Percentiles rank a stretch among this genome's conserved stretches.
These are phyloP conservation scores for Encarsia formosa DNA, from an alignment of 2,888 invertebrate species.

Conservation along the genomic window DNA sequence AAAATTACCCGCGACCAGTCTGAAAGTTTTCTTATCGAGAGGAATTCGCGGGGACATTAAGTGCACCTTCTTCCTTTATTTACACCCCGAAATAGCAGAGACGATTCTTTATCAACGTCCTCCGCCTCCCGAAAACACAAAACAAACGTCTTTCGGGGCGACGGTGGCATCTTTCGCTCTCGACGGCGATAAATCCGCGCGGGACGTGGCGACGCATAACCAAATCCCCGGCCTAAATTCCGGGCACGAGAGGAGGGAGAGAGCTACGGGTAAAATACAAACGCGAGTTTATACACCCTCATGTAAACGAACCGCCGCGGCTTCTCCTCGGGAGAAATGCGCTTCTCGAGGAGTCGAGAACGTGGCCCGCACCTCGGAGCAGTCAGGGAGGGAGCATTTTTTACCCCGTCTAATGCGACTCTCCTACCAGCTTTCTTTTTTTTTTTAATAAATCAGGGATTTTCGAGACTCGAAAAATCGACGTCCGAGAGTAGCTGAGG, in stretches of 20 bases:
- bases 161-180: background rate
- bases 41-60: too few relatives aligned
- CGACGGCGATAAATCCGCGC: conserved; percentile 48
- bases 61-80: too few relatives aligned
- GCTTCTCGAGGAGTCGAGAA: too few relatives aligned
- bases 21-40: too few relatives aligned
- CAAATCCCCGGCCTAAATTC: conserved; percentile 36
- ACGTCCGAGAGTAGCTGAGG: too few relatives aligned
- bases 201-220: conserved; percentile 47
- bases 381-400: background rate
- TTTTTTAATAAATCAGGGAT: background rate
- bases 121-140: background rate
- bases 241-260: conserved; percentile 33
- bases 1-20: too few relatives aligned
- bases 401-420: background rate
- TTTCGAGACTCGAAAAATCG: too few relatives aligned
- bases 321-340: background rate
- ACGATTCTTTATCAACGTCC: conserved; percentile 16
- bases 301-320: conserved; percentile 17
- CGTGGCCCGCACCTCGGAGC: background rate
- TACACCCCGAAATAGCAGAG: too few relatives aligned
- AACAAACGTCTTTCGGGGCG: background rate
- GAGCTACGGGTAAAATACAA: conserved; percentile 33
- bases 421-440: background rate
- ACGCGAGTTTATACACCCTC: conserved; percentile 17